These are phyloP conservation scores for Anthophora plumipes DNA, from an alignment of 2,888 invertebrate species.

Conservation along the genomic window DNA sequence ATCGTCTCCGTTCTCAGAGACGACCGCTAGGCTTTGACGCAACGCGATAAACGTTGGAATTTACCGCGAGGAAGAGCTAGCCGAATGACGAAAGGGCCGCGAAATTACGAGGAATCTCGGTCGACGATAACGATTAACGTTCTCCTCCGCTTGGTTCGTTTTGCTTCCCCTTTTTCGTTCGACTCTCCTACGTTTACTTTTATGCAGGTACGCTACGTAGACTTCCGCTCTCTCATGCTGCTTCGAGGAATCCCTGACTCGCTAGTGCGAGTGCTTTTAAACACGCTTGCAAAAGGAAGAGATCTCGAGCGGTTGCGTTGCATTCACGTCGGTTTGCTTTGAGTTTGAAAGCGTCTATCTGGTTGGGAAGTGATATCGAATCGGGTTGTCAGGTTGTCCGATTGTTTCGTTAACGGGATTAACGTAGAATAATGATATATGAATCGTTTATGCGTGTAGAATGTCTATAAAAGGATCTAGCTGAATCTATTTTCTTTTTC, in stretches of 20 bases:
- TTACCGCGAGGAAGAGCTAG: slow-evolving; percentile 43
- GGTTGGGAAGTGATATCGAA: background rate
- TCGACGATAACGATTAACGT: slow-evolving; percentile 37
- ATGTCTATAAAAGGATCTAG: no score
- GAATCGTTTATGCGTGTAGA: no score
- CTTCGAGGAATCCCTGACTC: background rate
- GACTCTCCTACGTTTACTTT: background rate
- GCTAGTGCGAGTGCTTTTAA: no score
- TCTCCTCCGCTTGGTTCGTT: background rate
- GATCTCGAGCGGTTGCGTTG: background rate
- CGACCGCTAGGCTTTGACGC: slow-evolving; percentile 15
- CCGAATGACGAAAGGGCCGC: slow-evolving; percentile 38
- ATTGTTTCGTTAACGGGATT: background rate
- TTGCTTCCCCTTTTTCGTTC: background rate
- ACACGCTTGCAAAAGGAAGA: no score
- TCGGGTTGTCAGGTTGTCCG: background rate
- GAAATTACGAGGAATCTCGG: slow-evolving; percentile 40
- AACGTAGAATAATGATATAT: background rate
- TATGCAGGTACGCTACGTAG: no score
- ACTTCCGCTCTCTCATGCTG: background rate
- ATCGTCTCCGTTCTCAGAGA: slow-evolving; percentile 12
- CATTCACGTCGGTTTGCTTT: background rate
- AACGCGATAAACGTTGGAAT: slow-evolving; percentile 57
- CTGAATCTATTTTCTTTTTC: no score
- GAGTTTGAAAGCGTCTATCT: slow-evolving; percentile 1